Percentiles rank a stretch among this genome's conserved stretches.
These are phyloP conservation scores for Dysidea cf. avara DNA, from an alignment of 37 sponge, comb jelly and placozoan genomes.

Conservation along the genomic window DNA sequence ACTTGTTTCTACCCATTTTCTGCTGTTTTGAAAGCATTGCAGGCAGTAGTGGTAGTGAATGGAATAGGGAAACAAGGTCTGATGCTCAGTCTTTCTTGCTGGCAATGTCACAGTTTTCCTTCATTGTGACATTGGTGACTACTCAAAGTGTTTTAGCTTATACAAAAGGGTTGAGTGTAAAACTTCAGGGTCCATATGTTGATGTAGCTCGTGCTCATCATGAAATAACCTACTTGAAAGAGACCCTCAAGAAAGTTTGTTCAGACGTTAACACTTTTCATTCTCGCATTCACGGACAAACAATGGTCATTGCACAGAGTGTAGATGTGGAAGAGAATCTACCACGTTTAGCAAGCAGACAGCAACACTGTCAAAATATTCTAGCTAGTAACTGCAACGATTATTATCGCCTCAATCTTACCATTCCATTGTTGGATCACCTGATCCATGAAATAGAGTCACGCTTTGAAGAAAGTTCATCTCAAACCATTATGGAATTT, in stretches of 20 bases:
- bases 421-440: conserved; percentile 50
- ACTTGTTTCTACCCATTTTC: no score
- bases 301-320: conserved; percentile 8
- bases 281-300: conserved; percentile 22
- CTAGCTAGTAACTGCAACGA: conserved; percentile 17
- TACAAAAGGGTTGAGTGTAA: conserved; percentile 63
- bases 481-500: conserved; percentile 26
- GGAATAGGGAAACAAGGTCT: conserved; percentile 56
- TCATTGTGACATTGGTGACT: no score
- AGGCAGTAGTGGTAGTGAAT: no score
- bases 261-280: conserved; percentile 36
- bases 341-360: conserved; percentile 23
- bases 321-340: conserved; percentile 35
- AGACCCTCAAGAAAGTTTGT: conserved; percentile 15
- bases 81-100: conserved; percentile 59
- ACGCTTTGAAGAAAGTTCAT: conserved; percentile 29
- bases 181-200: conserved; percentile 51
- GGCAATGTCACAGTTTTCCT: no score
- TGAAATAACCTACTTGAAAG: conserved; percentile 45
- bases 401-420: conserved; percentile 30
- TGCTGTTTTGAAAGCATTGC: no score
- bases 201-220: conserved; percentile 57
- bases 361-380: conserved; percentile 34
- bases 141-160: no score
- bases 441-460: no score